Evolutionary conservation across 2,888 invertebrate species (phyloP).

Genomic region (Drosophila diplacantha): DNA sequence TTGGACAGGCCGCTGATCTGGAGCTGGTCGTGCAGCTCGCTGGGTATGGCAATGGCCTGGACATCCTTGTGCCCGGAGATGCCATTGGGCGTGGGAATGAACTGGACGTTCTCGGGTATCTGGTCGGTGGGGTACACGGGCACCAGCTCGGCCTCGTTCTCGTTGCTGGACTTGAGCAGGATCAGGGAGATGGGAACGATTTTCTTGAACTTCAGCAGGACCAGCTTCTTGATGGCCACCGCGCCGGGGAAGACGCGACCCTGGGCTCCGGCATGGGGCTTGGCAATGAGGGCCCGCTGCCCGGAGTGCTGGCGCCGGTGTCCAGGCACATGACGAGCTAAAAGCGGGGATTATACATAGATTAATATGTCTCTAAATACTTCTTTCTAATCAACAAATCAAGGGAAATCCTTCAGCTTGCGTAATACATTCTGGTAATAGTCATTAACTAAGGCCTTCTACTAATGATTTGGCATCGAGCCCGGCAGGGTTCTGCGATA

Average conservation of each 20-base stretch:
- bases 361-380: background rate
- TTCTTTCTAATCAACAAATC: background rate
- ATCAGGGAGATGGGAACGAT: slow-evolving; percentile 73
- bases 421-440: background rate
- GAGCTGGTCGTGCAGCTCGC: slow-evolving; percentile 71
- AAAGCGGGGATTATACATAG: no score
- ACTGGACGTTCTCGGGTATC: slow-evolving; percentile 71
- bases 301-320: slow-evolving; percentile 44
- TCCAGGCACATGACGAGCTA: slow-evolving; percentile 53
- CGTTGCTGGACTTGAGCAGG: slow-evolving; percentile 69
- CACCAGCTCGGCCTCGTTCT: slow-evolving; percentile 73
- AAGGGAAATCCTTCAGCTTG: background rate
- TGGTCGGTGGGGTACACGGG: slow-evolving; percentile 74
- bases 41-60: slow-evolving; percentile 74
- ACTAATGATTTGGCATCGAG: background rate
- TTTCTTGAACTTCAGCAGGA: slow-evolving; percentile 74
- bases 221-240: slow-evolving; percentile 73
- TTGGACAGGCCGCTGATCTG: slow-evolving; percentile 67
- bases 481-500: background rate
- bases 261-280: slow-evolving; percentile 53
- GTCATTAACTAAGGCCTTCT: background rate
- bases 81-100: slow-evolving; percentile 74
- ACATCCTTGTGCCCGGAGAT: slow-evolving; percentile 74
- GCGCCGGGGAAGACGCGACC: slow-evolving; percentile 72
- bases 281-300: slow-evolving; percentile 53